Conservation (phyloP, 2,888 invertebrate genomes). For the Drosophila cognata region DNA sequence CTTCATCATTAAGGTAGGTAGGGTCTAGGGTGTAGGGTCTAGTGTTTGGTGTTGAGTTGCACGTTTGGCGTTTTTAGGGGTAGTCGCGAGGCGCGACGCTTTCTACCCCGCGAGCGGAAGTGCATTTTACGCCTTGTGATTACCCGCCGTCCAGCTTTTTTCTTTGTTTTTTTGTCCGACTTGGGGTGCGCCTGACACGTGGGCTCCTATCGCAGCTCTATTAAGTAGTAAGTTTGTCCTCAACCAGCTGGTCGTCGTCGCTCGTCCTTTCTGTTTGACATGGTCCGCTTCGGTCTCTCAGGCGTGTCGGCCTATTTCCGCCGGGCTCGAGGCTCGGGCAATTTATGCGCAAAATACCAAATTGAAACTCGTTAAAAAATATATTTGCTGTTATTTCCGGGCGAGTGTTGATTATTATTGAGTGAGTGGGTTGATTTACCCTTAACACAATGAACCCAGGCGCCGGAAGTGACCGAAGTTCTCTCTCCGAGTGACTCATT, state of each 20-base stretch:
- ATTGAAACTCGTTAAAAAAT: constrained; percentile 60
- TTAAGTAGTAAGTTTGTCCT: constrained; percentile 23
- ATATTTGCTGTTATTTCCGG: constrained; percentile 66
- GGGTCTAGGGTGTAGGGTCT: constrained; percentile 5
- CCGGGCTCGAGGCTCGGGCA: constrained; percentile 44
- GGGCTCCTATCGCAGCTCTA: constrained; percentile 31
- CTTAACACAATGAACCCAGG: constrained; percentile 6
- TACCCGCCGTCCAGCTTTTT: constrained; percentile 63
- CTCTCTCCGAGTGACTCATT: constrained; percentile 19
- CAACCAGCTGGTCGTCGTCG: constrained; percentile 5
- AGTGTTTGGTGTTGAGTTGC: constrained; percentile 9
- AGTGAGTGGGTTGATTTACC: constrained; percentile 47
- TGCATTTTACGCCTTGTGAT: constrained; percentile 76
- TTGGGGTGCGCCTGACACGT: constrained; percentile 72
- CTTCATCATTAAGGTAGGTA: constrained; percentile 15
- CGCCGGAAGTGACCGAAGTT: constrained; percentile 32
- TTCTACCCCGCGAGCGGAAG: constrained; percentile 62
- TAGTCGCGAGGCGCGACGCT: constrained; percentile 42
- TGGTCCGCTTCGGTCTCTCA: constrained; percentile 66
- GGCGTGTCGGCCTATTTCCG: constrained; percentile 81
- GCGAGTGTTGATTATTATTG: constrained; percentile 39
- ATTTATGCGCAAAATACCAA: constrained; percentile 63
- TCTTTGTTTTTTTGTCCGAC: not conserved
- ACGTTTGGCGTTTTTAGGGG: constrained; percentile 33
- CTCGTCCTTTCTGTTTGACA: constrained; percentile 9